Conservation (phyloP, 2,113 vertebrate species). For the Heterotis niloticus region DNA sequence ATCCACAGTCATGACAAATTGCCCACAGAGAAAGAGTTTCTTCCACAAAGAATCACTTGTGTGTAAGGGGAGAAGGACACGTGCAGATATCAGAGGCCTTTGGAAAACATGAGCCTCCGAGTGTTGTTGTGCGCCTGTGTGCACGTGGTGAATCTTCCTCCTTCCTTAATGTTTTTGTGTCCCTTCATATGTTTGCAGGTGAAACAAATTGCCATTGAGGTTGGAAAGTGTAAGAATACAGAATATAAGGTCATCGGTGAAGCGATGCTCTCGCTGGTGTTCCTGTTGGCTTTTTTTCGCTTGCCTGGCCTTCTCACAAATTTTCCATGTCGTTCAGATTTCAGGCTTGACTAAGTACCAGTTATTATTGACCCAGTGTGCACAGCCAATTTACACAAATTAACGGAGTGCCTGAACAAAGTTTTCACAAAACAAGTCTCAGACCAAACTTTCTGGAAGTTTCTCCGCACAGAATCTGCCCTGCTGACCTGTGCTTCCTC, state of each 20-base stretch:
- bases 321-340: not conserved
- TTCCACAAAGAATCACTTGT: no score
- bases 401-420: not conserved
- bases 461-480: not conserved
- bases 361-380: not conserved
- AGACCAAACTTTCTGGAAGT: not conserved
- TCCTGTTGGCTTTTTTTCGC: constrained; percentile 1
- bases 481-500: not conserved
- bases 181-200: not conserved
- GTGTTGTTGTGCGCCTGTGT: not conserved
- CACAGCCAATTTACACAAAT: not conserved
- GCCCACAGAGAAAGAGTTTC: no score
- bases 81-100: not conserved
- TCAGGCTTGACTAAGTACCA: not conserved
- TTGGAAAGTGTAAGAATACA: constrained; percentile 10
- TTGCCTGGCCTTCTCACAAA: not conserved
- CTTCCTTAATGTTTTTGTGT: not conserved
- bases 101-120: not conserved
- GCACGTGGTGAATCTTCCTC: not conserved
- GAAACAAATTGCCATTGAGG: not conserved
- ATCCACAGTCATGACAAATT: no score
- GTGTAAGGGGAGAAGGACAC: not conserved
- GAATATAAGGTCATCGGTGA: not conserved
- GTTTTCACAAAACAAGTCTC: not conserved
- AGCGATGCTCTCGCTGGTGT: not conserved